Conservation (phyloP, 2,888 invertebrate species). For the Macrophya annulata region DNA sequence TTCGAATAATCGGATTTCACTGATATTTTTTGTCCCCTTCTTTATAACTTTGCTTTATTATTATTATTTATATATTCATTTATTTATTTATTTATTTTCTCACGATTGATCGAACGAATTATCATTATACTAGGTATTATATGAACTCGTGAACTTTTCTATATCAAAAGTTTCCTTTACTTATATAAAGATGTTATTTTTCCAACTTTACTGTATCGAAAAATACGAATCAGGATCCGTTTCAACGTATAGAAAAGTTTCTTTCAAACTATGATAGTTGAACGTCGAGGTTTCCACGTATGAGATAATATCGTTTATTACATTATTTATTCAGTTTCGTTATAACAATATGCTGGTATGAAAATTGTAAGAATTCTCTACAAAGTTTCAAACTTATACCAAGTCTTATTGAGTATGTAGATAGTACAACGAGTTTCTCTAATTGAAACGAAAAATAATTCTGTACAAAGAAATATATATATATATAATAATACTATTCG, state of each 20-base stretch:
- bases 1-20: neutral
- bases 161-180: neutral
- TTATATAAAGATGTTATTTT: neutral
- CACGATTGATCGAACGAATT: slow-evolving; percentile 10
- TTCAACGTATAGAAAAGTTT: slow-evolving; percentile 9
- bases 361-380: neutral
- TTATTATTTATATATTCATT: too few relatives aligned
- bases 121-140: neutral
- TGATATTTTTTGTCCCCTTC: neutral
- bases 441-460: neutral
- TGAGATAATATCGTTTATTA: neutral
- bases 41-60: neutral
- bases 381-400: neutral
- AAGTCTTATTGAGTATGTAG: neutral
- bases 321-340: neutral
- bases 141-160: neutral
- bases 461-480: too few relatives aligned
- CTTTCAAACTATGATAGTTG: slow-evolving; percentile 9
- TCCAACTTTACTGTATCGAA: neutral
- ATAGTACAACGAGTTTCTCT: neutral
- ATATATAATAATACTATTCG: neutral
- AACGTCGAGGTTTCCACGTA: neutral
- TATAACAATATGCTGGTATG: neutral
- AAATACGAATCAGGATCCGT: slow-evolving; percentile 2
- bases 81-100: neutral